Conservation (phyloP, 2,113 vertebrate genomes). For the Trinectes maculatus region DNA sequence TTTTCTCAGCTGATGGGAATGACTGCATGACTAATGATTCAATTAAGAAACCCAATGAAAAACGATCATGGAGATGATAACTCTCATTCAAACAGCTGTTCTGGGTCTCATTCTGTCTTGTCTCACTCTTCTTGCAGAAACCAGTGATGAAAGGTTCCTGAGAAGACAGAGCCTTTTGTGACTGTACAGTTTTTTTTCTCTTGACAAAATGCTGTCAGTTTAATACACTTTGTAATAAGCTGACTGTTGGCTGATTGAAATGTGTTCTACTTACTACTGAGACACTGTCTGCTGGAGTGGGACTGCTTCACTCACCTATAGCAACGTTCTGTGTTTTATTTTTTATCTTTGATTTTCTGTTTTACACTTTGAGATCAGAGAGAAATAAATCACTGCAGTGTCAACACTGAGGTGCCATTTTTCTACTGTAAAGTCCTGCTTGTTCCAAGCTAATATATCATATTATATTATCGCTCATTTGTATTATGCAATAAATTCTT, state of each 20-base stretch:
- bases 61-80: neutral
- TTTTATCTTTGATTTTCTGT: neutral
- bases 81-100: neutral
- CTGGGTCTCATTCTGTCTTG: neutral
- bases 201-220: neutral
- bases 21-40: neutral
- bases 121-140: slow-evolving; percentile 62
- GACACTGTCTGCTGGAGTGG: neutral
- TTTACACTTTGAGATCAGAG: no score
- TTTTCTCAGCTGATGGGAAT: neutral
- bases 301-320: neutral
- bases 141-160: slow-evolving; percentile 67
- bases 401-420: no score
- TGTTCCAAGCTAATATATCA: no score
- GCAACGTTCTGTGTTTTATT: neutral
- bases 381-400: no score
- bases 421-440: no score
- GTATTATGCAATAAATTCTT: neutral
- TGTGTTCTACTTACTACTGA: neutral
- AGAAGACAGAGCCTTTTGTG: slow-evolving; percentile 66
- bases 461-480: neutral
- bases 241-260: neutral
- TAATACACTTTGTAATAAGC: neutral
- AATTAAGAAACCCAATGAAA: slow-evolving; percentile 36
- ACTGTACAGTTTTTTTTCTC: slow-evolving; percentile 6